Evolutionary conservation across 2,113 vertebrate genomes (phyloP).

Genomic region (Oncorhynchus tshawytscha): DNA sequence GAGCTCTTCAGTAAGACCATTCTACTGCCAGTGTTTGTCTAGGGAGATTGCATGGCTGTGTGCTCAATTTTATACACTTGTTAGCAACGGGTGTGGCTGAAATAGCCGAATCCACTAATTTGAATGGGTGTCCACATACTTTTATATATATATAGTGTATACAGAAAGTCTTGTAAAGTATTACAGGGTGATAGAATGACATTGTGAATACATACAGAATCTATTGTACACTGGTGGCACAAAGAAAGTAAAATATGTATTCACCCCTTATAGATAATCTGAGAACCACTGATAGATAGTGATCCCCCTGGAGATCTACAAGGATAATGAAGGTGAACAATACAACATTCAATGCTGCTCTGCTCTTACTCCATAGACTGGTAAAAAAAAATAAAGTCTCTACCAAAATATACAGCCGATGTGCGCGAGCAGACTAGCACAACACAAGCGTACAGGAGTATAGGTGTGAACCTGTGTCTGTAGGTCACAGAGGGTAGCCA

Average conservation of each 20-base stretch:
- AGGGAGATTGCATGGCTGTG: no score
- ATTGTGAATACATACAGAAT: not conserved
- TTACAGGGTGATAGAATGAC: no score
- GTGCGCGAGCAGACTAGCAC: not conserved
- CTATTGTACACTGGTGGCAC: not conserved
- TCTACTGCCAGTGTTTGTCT: no score
- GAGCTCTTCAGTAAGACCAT: no score
- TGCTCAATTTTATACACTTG: no score
- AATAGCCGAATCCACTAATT: no score
- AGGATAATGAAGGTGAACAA: not conserved
- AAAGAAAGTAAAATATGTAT: not conserved
- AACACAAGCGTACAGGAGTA: not conserved
- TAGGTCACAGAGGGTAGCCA: not conserved
- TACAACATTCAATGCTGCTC: not conserved
- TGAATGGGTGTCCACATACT: no score
- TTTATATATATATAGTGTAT: no score
- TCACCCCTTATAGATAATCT: not conserved
- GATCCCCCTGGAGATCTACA: not conserved
- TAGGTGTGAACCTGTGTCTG: conserved; percentile 8
- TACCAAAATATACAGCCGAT: not conserved
- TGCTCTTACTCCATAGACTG: not conserved
- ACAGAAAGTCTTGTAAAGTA: no score
- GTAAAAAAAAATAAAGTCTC: not conserved
- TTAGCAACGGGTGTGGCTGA: no score
- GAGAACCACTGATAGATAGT: not conserved